Evolutionary conservation across 2,888 invertebrate genomes (phyloP).

Genomic region (Pachycephus smyrnensis): DNA sequence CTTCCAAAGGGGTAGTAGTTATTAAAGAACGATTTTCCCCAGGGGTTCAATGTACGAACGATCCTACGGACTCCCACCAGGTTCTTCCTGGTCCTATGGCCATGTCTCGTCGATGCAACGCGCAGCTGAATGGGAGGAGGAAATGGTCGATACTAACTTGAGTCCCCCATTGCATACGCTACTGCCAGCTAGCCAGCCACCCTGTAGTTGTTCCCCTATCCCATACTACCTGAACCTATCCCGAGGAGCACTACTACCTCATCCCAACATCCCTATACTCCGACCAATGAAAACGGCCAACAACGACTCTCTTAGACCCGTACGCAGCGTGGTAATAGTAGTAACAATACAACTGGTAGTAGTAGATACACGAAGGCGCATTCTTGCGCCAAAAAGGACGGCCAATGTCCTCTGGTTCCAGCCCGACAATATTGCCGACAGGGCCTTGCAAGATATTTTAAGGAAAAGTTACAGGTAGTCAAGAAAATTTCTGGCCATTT

Average conservation of each 20-base stretch:
- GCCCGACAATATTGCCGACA: neutral
- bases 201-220: neutral
- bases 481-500: neutral
- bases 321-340: too few relatives aligned
- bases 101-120: neutral
- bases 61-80: neutral
- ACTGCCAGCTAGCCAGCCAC: constrained; percentile 13
- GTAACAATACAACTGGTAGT: neutral
- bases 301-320: too few relatives aligned
- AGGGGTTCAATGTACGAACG: neutral
- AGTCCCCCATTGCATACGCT: constrained; percentile 23
- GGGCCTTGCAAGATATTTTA: too few relatives aligned
- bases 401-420: neutral
- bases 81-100: neutral
- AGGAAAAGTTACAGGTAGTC: neutral
- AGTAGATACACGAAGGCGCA: neutral
- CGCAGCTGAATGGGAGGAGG: constrained; percentile 48
- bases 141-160: constrained; percentile 51
- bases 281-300: too few relatives aligned
- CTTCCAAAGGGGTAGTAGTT: neutral
- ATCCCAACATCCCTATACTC: too few relatives aligned
- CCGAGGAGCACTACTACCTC: too few relatives aligned
- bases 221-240: neutral
- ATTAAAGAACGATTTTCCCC: neutral
- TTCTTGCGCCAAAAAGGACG: neutral